Conservation (phyloP, 2,888 invertebrate genomes). For the Eristalis arbustorum region DNA sequence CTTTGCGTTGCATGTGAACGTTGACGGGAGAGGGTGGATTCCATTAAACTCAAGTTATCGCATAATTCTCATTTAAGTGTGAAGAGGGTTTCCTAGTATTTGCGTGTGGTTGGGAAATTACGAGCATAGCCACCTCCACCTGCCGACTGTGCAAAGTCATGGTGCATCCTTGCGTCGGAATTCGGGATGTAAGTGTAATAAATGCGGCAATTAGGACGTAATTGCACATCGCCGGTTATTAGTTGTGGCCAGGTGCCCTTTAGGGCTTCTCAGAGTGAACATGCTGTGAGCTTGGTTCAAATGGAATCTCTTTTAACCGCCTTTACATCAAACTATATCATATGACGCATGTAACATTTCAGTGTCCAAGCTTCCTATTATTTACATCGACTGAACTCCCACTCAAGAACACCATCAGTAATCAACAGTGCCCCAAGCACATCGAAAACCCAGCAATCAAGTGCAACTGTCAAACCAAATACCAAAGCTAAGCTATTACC, state of each 20-base stretch:
- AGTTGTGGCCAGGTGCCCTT: neutral
- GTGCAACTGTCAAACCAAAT: too few species aligned
- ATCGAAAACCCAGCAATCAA: too few species aligned
- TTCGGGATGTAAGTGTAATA: slow-evolving; percentile 1
- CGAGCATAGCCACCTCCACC: neutral
- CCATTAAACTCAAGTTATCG: slow-evolving; percentile 55
- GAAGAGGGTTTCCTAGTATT: slow-evolving; percentile 15
- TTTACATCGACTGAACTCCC: too few species aligned
- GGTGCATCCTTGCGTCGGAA: neutral
- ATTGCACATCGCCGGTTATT: slow-evolving; percentile 22
- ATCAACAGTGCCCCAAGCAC: too few species aligned
- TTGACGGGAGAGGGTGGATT: slow-evolving; percentile 2
- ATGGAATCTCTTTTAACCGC: too few species aligned
- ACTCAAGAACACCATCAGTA: too few species aligned
- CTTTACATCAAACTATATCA: too few species aligned
- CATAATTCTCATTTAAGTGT: slow-evolving; percentile 44
- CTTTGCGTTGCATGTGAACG: neutral
- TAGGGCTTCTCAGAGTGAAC: too few species aligned
- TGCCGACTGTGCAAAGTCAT: neutral
- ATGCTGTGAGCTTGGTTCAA: too few species aligned
- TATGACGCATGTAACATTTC: too few species aligned
- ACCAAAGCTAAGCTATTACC: too few species aligned
- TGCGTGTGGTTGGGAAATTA: slow-evolving; percentile 36
- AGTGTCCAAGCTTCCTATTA: too few species aligned
- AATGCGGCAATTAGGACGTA: slow-evolving; percentile 48